Evolutionary conservation across 2,888 invertebrate genomes (phyloP).

Genomic region (Chloroclysta siterata): DNA sequence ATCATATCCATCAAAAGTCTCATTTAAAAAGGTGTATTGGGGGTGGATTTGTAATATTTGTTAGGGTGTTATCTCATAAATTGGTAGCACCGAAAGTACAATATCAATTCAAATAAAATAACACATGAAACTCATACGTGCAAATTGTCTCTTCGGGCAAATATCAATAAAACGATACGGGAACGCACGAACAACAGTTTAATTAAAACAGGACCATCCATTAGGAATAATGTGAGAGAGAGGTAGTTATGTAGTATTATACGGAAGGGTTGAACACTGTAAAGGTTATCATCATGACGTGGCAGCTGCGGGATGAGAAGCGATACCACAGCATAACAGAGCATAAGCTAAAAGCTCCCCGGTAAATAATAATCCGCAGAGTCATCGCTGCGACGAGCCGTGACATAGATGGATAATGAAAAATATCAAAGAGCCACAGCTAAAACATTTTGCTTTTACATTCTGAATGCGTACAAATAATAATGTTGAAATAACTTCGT

Average conservation of each 20-base stretch:
- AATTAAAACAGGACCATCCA: slow-evolving; percentile 36
- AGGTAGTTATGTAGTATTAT: slow-evolving; percentile 26
- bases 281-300: slow-evolving; percentile 47
- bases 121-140: slow-evolving; percentile 21
- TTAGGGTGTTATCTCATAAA: slow-evolving; percentile 8
- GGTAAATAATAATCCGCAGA: slow-evolving; percentile 47
- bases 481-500: slow-evolving; percentile 21
- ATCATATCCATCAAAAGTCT: no score
- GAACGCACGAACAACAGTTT: slow-evolving; percentile 29
- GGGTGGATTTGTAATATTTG: no score
- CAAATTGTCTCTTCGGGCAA: slow-evolving; percentile 29
- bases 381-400: slow-evolving; percentile 48
- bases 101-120: slow-evolving; percentile 29
- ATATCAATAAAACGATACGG: slow-evolving; percentile 31
- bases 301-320: slow-evolving; percentile 40
- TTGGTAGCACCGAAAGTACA: slow-evolving; percentile 7
- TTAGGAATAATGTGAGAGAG: slow-evolving; percentile 37
- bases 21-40: no score
- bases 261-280: slow-evolving; percentile 39
- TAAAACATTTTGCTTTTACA: slow-evolving; percentile 30
- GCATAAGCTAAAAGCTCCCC: slow-evolving; percentile 52
- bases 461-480: slow-evolving; percentile 22
- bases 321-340: slow-evolving; percentile 44
- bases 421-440: slow-evolving; percentile 42
- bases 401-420: slow-evolving; percentile 45